phyloP scores from a whole-genome alignment of 2,797 vertebrate genomes.

The Agapornis canus region DNA sequence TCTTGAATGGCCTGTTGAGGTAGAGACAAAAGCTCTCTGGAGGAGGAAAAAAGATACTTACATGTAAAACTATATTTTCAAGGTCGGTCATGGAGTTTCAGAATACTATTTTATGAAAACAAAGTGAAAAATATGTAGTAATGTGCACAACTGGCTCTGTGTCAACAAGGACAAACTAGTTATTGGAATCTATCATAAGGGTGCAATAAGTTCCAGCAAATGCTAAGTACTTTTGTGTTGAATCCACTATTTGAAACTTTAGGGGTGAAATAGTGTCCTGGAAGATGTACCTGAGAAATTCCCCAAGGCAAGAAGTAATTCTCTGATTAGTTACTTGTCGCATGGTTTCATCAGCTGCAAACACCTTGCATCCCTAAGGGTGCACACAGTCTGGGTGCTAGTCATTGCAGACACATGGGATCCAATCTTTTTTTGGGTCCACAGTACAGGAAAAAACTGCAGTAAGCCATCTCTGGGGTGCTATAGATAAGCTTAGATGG shows the following conservation, averaged over 20 bases:
- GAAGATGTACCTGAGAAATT: background rate
- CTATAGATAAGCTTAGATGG: background rate
- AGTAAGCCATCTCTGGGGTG: background rate
- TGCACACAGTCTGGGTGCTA: background rate
- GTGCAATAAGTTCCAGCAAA: background rate
- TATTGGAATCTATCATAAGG: background rate
- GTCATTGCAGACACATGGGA: fast-evolving
- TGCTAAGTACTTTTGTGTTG: background rate
- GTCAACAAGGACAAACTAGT: background rate
- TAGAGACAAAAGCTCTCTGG: background rate
- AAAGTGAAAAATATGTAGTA: background rate
- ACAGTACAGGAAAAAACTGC: background rate
- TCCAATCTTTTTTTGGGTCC: background rate
- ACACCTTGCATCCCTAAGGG: background rate
- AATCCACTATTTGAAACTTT: background rate
- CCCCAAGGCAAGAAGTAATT: background rate
- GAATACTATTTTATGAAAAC: background rate
- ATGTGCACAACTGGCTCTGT: background rate
- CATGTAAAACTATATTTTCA: background rate
- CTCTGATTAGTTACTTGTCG: background rate
- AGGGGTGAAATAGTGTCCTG: background rate
- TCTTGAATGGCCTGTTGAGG: background rate
- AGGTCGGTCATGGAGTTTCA: background rate
- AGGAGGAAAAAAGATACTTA: background rate
- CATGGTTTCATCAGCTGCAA: background rate